phyloP scores from a whole-genome alignment of 1,140 invertebrate genomes.

The Stratiolaelaps scimitus region DNA sequence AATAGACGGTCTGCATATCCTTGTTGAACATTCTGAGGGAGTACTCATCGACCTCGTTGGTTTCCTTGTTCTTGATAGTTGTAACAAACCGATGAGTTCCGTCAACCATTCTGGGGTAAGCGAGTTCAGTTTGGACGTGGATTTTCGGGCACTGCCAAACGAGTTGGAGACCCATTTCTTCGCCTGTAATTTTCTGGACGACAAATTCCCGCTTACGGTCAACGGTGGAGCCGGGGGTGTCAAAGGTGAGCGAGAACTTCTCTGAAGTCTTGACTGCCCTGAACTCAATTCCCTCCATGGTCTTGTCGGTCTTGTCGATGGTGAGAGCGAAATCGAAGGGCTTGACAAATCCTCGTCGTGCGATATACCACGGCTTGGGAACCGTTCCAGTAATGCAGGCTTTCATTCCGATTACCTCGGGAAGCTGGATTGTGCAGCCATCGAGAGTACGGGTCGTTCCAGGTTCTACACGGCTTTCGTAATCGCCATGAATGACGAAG shows the following conservation, averaged over 20 bases:
- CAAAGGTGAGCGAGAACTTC: not conserved
- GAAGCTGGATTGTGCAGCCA: constrained; percentile 19
- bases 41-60: not conserved
- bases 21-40: not conserved
- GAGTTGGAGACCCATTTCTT: not conserved
- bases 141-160: not conserved
- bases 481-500: constrained; percentile 11
- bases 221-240: constrained; percentile 14
- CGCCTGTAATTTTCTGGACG: not conserved
- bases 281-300: constrained; percentile 17
- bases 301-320: constrained; percentile 14
- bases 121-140: not conserved
- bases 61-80: not conserved
- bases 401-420: constrained; percentile 19
- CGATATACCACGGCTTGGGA: constrained; percentile 26
- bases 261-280: not conserved
- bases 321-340: constrained; percentile 15
- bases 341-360: constrained; percentile 16
- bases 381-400: constrained; percentile 8
- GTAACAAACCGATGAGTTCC: not conserved
- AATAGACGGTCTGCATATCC: not conserved
- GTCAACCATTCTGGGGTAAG: not conserved
- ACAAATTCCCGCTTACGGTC: not conserved
- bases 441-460: not conserved
- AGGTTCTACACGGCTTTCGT: not conserved